phyloP scores from a whole-genome alignment of 2,113 vertebrate species.

The Crotalus helleri region DNA sequence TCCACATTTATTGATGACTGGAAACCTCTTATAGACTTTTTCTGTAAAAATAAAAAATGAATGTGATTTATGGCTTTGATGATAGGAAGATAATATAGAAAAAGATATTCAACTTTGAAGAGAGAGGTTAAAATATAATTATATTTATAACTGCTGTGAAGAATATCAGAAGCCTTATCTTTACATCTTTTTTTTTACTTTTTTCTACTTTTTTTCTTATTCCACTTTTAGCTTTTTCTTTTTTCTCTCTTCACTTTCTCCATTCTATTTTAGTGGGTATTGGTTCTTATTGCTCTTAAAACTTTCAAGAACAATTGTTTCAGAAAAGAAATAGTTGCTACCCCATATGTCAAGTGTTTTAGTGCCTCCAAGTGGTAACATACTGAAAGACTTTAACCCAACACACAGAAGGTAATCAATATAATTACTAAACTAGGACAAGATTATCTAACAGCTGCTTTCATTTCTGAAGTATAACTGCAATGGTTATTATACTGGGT shows the following conservation, averaged over 20 bases:
- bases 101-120: neutral
- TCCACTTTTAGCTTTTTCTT: neutral
- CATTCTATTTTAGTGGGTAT: neutral
- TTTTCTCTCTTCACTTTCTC: neutral
- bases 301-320: neutral
- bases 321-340: neutral
- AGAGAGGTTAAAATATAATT: neutral
- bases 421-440: neutral
- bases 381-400: neutral
- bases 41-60: neutral
- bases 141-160: neutral
- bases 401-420: neutral
- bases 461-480: neutral
- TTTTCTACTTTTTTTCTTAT: neutral
- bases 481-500: neutral
- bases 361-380: constrained; percentile 25
- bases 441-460: neutral
- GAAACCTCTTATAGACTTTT: neutral
- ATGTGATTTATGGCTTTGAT: neutral
- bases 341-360: constrained; percentile 4
- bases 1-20: neutral
- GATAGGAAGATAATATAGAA: neutral
- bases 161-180: neutral
- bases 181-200: neutral
- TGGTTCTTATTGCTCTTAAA: neutral